A percentile compares a stretch with the other conserved stretches of the same genome.
phyloP scores from a whole-genome alignment of 2,113 vertebrate species.

The Xerus inauris region DNA sequence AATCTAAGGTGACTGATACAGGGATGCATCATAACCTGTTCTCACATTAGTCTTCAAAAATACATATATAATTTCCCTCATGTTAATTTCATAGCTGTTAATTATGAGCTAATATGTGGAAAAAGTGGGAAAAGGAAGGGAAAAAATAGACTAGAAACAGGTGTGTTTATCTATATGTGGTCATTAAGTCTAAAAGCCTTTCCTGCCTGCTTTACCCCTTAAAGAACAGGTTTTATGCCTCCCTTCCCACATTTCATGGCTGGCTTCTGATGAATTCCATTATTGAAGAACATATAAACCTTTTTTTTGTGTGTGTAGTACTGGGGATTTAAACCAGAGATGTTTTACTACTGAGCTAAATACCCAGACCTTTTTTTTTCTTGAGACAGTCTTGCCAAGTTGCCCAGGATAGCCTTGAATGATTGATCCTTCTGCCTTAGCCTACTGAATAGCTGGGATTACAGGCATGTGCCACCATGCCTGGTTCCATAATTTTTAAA shows the following conservation, averaged over 20 bases:
- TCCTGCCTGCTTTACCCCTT: not conserved
- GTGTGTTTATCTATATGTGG: not conserved
- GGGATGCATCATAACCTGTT: not conserved
- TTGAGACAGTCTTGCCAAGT: too few relatives aligned
- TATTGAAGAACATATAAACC: not conserved
- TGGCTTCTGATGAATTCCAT: slow-evolving; percentile 13
- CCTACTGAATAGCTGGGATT: too few relatives aligned
- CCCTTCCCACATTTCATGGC: not conserved
- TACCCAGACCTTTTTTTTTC: too few relatives aligned
- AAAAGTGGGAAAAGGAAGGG: slow-evolving; percentile 11
- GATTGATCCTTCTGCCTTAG: too few relatives aligned
- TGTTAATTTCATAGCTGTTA: slow-evolving; percentile 19
- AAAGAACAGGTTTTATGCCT: not conserved
- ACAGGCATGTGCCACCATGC: too few relatives aligned
- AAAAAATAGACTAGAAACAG: not conserved
- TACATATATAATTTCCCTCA: not conserved
- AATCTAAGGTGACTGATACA: not conserved
- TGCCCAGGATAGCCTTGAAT: too few relatives aligned
- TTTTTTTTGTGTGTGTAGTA: not conserved
- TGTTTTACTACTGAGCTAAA: not conserved
- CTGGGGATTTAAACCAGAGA: not conserved
- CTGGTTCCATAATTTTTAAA: not conserved
- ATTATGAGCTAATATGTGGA: slow-evolving; percentile 10
- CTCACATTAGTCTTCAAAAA: not conserved
- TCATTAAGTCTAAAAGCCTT: not conserved